Conservation (phyloP, 1,140 invertebrate genomes). For the Wasmannia auropunctata region DNA sequence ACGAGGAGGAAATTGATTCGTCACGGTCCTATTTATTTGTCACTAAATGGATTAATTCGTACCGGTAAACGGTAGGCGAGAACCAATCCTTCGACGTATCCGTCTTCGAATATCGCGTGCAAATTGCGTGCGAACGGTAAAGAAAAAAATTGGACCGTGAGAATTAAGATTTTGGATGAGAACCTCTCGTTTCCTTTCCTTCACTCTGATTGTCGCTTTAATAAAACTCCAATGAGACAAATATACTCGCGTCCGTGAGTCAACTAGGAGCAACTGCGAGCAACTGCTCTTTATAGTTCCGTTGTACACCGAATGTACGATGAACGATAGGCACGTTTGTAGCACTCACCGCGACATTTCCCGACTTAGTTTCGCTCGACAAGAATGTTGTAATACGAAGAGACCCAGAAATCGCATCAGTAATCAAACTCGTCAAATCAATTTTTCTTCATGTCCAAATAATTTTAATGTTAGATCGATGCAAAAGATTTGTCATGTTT, state of each 20-base stretch:
- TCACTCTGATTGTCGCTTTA: conserved; percentile 20
- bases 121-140: conserved; percentile 19
- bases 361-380: neutral
- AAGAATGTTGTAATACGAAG: neutral
- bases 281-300: neutral
- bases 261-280: conserved; percentile 23
- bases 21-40: neutral
- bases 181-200: conserved; percentile 58
- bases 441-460: neutral
- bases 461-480: neutral
- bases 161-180: conserved; percentile 59
- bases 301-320: neutral
- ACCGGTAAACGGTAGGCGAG: neutral
- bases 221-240: neutral
- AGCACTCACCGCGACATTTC: neutral
- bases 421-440: neutral
- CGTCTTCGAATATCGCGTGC: neutral
- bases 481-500: neutral
- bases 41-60: conserved; percentile 2
- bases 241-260: neutral
- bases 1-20: conserved; percentile 51
- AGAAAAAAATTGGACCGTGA: conserved; percentile 72
- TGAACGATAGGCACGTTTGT: neutral
- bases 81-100: conserved; percentile 22
- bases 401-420: neutral